Evolutionary conservation across 2,113 vertebrate genomes (phyloP), one percentile per base, ranked within the genome.

Genomic region (Rhadina sibilatrix): DNA sequence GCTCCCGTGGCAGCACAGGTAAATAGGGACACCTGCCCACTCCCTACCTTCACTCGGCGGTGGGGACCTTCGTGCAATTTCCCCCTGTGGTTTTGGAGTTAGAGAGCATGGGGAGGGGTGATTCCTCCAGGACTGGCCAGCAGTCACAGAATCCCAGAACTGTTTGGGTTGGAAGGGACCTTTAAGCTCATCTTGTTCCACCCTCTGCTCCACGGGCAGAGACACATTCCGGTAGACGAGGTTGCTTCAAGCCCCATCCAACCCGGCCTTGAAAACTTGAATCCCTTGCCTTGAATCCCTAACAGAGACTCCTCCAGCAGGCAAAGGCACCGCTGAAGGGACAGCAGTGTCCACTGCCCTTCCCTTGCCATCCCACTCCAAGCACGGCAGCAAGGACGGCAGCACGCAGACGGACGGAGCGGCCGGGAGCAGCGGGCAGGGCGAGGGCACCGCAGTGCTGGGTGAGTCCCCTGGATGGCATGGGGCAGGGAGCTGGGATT

Each of bases 391-490:
- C 92, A 97, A 98, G 94, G 99, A 99, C 18, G 98, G 98, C 76
- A 98, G 98, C 96, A 99, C 99, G 7, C 99, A 99, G 89, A 99
- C 99, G 0, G 98, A 99, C 0, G 93, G 95, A n/a, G 80, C 20
- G 2, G 52, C 82, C 0, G 97, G 91, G 28, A 96, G 95, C 61
- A 33, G 71, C 3, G 15, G 47, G 69, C 93, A 94, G 70, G 69
- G 65, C 0, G 92, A 88, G 33, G 96, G 95, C 46, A 37, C 94
- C 4, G 15, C 27, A 44, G 89, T 78, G 17, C 65, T 96, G 79
- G 98, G 98, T 98, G 87, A 96, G 98, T 77, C 13, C 35, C 21
- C 0, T 1, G 7, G 16, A 15, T 16, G 65, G 60, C 65, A 56
- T 0, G 0, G 47, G n/a, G 4, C 22, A 50, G 42, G 56, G 61